Evolutionary conservation across 2,113 vertebrate genomes (phyloP), one percentile per base, ranked within the genome.

Genomic region (Paraplagusia blochii): DNA sequence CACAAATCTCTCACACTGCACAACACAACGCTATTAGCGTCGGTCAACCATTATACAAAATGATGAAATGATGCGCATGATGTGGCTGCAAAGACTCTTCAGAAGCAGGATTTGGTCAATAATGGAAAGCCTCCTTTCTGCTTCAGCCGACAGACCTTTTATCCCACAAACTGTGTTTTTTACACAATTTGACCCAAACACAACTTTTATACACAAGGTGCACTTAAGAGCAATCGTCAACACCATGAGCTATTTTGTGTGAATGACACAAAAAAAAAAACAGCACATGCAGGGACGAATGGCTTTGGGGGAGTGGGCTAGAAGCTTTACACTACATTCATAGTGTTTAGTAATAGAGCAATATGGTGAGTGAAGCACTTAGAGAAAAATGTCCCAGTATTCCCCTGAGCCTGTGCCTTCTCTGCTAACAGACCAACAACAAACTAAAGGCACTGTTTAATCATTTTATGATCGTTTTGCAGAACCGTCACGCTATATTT

Each of bases 11-110:
- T 57, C 40, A 49, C 65, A 46, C 34, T 55, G 40, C 15, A 54
- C 59, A 10, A 45, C 66, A 34, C 14, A n/a, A n/a, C 36, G 65
- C 74, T 65, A 63, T 84, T 74, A 82, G 72, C 48, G 71, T 68
- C 18, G 44, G 59, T 74, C 63, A 64, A 55, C 72, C 72, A 57
- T 79, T 53, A 69, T 13, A 67, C 43, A 69, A 63, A 69, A 44
- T 50, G 62, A 66, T 29, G 55, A 66, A 51, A 58, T 62, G 45
- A 66, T 76, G 56, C 44, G 53, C 61, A 75, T 70, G 61, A 67
- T 29, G 57, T 38, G 52, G 45, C 76, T 67, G 66, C 71, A 69
- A 60, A 69, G 62, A 54, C 9, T 44, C 61, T 68, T 66, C 36
- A 58, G 61, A 35, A 17, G 33, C 62, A n/a, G 44, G 68, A 35